Conservation (phyloP, 2,797 vertebrate species). For the Oreortyx pictus region DNA sequence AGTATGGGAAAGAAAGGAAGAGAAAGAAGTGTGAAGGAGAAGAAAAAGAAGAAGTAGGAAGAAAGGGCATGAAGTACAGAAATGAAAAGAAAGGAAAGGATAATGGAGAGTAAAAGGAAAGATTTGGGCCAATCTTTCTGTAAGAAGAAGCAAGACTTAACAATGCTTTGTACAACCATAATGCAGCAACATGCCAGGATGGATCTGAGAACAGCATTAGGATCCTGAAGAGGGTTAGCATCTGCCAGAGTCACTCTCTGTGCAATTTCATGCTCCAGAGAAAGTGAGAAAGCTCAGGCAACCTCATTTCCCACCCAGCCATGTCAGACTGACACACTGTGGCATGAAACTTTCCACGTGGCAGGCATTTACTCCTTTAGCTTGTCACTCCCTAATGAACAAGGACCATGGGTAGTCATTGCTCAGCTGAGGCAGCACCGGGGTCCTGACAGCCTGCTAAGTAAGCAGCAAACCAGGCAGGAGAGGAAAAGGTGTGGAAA, state of each 20-base stretch:
- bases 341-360: neutral
- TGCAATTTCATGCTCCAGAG: slow-evolving; percentile 40
- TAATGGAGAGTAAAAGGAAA: neutral
- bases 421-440: neutral
- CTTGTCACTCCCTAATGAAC: slow-evolving; percentile 59
- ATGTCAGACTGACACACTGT: neutral
- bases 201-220: neutral
- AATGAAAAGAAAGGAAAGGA: neutral
- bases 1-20: neutral
- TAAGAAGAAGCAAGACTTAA: slow-evolving; percentile 18
- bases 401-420: slow-evolving; percentile 49
- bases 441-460: slow-evolving; percentile 55
- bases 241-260: slow-evolving; percentile 44
- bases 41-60: neutral
- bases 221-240: neutral
- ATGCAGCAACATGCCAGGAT: neutral
- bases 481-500: slow-evolving; percentile 59
- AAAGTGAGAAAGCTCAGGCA: slow-evolving; percentile 9
- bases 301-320: slow-evolving; percentile 52
- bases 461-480: slow-evolving; percentile 10
- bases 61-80: neutral
- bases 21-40: neutral
- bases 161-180: neutral
- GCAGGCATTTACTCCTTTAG: slow-evolving; percentile 56
- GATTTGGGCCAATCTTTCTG: neutral